These are phyloP conservation scores for Agonopterix arenella DNA, from an alignment of 2,888 invertebrate genomes.

Conservation along the genomic window DNA sequence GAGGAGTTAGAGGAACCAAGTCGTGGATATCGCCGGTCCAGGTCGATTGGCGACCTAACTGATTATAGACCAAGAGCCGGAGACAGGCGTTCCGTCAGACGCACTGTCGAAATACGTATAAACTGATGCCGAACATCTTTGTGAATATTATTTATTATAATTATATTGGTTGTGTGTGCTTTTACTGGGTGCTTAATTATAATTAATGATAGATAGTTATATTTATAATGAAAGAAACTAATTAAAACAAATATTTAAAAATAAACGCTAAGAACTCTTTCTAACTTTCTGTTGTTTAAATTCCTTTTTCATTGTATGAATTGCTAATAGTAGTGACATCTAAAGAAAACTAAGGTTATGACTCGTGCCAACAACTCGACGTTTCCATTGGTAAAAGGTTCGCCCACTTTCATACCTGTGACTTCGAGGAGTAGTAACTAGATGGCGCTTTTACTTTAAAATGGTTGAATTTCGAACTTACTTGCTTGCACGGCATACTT, in stretches of 20 bases:
- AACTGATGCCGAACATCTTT: constrained; percentile 11
- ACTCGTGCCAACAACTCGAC: too few species aligned
- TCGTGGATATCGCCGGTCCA: constrained; percentile 50
- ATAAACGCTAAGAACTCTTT: background rate
- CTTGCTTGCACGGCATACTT: too few species aligned
- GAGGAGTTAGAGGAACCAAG: constrained; percentile 40
- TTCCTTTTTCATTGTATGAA: too few species aligned
- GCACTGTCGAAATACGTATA: constrained; percentile 50
- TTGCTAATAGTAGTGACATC: too few species aligned
- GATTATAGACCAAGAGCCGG: constrained; percentile 45
- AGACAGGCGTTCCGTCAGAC: constrained; percentile 59
- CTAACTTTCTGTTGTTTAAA: too few species aligned
- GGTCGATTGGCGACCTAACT: constrained; percentile 66
- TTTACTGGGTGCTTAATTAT: background rate
- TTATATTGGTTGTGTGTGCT: background rate
- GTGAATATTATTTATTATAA: background rate
- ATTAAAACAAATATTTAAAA: background rate
- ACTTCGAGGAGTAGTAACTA: too few species aligned
- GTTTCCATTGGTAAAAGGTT: too few species aligned
- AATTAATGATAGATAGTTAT: background rate
- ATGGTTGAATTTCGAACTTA: too few species aligned
- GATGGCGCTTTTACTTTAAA: too few species aligned
- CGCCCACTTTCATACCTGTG: too few species aligned
- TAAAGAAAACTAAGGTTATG: too few species aligned
- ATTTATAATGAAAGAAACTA: background rate